These are phyloP conservation scores for Fulica atra DNA, from an alignment of 2,113 vertebrate species.

Conservation along the genomic window DNA sequence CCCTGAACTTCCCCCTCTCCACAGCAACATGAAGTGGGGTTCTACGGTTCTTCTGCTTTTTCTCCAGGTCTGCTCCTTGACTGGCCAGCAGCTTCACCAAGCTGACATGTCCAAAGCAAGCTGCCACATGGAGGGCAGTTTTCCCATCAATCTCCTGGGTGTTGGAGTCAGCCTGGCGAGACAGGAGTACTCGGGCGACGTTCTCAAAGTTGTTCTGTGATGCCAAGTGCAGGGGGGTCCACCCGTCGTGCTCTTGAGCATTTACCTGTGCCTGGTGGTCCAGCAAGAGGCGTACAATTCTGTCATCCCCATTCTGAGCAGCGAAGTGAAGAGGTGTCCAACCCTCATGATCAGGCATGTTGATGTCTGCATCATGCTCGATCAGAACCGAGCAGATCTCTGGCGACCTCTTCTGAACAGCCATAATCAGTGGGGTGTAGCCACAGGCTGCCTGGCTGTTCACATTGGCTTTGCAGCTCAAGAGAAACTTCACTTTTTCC, in stretches of 20 bases:
- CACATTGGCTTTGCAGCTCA: conserved; percentile 72
- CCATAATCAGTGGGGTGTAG: conserved; percentile 81
- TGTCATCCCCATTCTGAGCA: conserved; percentile 84
- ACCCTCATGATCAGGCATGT: conserved; percentile 74
- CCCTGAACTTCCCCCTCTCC: conserved; percentile 82
- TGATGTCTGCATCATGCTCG: conserved; percentile 59
- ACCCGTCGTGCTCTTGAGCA: conserved; percentile 74
- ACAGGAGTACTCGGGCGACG: conserved; percentile 81
- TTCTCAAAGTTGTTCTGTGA: conserved; percentile 87
- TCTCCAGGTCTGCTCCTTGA: conserved; percentile 77
- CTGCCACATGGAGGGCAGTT: conserved; percentile 81
- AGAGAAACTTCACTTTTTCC: conserved; percentile 74
- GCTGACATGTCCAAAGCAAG: conserved; percentile 79
- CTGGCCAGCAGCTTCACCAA: conserved; percentile 82
- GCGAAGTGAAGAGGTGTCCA: conserved; percentile 86
- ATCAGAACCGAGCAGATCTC: conserved; percentile 77
- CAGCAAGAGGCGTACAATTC: conserved; percentile 73
- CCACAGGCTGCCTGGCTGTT: conserved; percentile 74
- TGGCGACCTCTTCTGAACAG: conserved; percentile 73
- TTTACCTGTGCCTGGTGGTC: conserved; percentile 73
- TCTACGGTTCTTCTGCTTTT: conserved; percentile 70
- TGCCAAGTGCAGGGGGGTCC: conserved; percentile 86
- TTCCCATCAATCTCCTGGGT: conserved; percentile 73
- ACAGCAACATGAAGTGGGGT: conserved; percentile 82
- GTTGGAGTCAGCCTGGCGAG: conserved; percentile 70